Conservation (phyloP, 2,888 invertebrate species). For the Therioaphis trifolii region DNA sequence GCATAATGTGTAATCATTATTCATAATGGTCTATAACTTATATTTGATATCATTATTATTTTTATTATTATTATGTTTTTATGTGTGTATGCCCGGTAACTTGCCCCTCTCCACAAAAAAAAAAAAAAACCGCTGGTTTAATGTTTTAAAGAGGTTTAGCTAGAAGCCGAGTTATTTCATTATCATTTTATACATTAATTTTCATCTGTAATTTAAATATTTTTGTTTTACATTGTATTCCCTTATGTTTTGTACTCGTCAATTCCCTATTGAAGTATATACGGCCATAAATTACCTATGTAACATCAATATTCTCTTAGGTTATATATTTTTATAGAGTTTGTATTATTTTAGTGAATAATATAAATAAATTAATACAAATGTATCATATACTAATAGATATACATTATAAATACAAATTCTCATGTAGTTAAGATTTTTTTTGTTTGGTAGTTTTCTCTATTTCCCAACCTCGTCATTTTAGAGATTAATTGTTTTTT, state of each 20-base stretch:
- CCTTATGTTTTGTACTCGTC: not conserved
- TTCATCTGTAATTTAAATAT: slow-evolving; percentile 3
- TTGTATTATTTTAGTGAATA: slow-evolving; percentile 23
- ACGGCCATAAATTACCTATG: not conserved
- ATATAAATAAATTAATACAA: slow-evolving; percentile 1
- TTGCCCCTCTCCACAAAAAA: slow-evolving; percentile 17
- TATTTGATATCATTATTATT: not conserved
- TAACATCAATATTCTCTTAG: slow-evolving; percentile 7
- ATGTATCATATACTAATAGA: not conserved
- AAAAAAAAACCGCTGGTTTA: not conserved
- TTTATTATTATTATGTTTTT: slow-evolving; percentile 22
- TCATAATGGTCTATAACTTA: not conserved
- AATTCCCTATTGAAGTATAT: not conserved
- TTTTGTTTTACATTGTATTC: slow-evolving; percentile 22
- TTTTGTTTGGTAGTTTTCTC: not conserved
- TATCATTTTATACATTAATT: slow-evolving; percentile 20
- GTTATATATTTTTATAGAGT: slow-evolving; percentile 40
- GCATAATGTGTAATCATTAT: not conserved
- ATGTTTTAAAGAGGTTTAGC: slow-evolving; percentile 17
- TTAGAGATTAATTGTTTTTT: slow-evolving; percentile 17
- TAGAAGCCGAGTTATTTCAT: slow-evolving; percentile 2
- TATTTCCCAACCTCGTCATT: not conserved
- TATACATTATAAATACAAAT: not conserved
- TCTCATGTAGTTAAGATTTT: slow-evolving; percentile 23
- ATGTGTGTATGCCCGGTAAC: slow-evolving; percentile 22